Evolutionary conservation across 1,140 invertebrate species (phyloP), one percentile per base, ranked within the genome.

Genomic region (Globodera rostochiensis): DNA sequence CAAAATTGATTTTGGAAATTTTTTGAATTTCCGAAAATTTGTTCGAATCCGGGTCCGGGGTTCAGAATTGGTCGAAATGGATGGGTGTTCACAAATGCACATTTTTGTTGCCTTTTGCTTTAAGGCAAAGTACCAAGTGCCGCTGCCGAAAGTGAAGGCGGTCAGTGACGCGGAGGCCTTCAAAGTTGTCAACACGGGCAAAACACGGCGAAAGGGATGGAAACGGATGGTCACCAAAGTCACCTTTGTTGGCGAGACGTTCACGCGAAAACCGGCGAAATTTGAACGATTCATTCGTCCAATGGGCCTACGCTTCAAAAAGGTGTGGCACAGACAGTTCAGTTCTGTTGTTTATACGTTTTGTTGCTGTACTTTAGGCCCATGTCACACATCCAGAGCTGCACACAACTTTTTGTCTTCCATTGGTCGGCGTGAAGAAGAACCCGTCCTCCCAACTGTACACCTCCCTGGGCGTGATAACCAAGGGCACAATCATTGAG

Each of bases 191-290:
- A 94, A 94, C 90, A 95, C 94, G 66, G 98, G 98, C 70, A 99
- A 99, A 92, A 92, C 95, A 0, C 96, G 94, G 90, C 92, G 96
- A 73, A 99, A 99, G 92, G 95, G 94, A 0, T 99, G 98, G 98
- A 99, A 99, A 89, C 92, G 98, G 82, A 98, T 99, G 96, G 96
- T 99, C 0, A 99, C 97, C 0, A 99, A 99, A 46, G 87, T 97
- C 0, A 96, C 95, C 79, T 99, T 93, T 92, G 98, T 99, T 45
- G 97, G 97, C 0, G 97, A 99, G 90, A 95, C 94, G 64, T 99
- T 99, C 87, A 99, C 98, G 0, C 92, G 98, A 73, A 99, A 99
- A 92, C 98, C 98, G 75, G 97, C 97, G 0, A 99, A 99, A 90
- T 99, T 97, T 92, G 98, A 99, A 91, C 92, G 98, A 82, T 99